Base-by-base conservation (phyloP, 2,888 invertebrate genomes). In the Stenurella melanura region DNA sequence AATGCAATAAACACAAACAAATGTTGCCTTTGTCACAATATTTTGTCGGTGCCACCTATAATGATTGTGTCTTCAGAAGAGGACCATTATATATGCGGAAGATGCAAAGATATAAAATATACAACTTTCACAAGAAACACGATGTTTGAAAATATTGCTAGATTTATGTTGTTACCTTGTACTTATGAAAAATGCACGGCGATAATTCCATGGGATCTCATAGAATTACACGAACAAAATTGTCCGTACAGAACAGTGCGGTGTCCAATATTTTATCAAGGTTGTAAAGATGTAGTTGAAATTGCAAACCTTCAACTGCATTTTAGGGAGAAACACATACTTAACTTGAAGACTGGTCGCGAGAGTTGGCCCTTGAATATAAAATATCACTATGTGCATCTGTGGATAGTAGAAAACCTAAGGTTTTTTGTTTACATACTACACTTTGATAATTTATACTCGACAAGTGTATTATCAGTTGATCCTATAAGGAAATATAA, bases 31-130 rank as follows among this genome's bases (percentile, higher is more conserved):
- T 80, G 81, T 67, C 73, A 77, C 30, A 74, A 76, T 19, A 76
- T 73, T 42, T 60, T 81, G 1, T 80, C 78, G 54, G 80, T 81
- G 17, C 76, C 78, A n/a, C 81, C 81, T 21, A 73, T 81, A 50
- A 75, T 73, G 66, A 73, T 64, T n/a, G 19, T 38, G 18, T 68
- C 73, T 1, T 38, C 67, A 21, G 80, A 81, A 66, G 73, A 68
- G 11, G 61, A 72, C 19, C 50, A 54, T 12, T 71, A 76, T 68
- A 66, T 74, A 72, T 81, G 79, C 21, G 81, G 81, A 10, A 69
- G 77, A 67, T 81, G 79, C 73, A 34, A 66, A 34, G 7, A 34
- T 9, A 50, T 73, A 7, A 50, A 66, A 11, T 61, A 63, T 17
- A 15, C 57, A 38, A 68, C 69, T 34, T 71, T 61, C 18, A 73